Conservation (phyloP, 2,888 invertebrate genomes). For the Chesias legatella region DNA sequence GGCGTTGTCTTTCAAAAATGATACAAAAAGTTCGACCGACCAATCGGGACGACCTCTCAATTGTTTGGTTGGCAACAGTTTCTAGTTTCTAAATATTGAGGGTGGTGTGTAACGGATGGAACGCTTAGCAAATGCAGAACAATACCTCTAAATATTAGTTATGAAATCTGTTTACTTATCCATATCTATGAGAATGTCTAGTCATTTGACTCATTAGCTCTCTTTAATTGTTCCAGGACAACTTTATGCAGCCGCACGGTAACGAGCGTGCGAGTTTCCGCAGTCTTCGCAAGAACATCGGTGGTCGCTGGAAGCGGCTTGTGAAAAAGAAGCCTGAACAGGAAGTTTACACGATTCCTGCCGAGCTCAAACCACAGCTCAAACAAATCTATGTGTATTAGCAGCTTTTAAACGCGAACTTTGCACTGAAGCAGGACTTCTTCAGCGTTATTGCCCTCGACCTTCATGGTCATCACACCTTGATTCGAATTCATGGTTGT, state of each 20-base stretch:
- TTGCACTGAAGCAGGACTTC: conserved; percentile 66
- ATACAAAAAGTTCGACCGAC: conserved; percentile 25
- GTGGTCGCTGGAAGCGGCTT: conserved; percentile 91
- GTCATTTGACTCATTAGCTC: conserved; percentile 30
- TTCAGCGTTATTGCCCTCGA: conserved; percentile 64
- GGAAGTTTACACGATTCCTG: conserved; percentile 91
- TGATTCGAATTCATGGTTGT: conserved; percentile 63
- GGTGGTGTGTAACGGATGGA: conserved; percentile 58
- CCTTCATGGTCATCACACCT: too few relatives aligned
- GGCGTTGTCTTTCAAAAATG: conserved; percentile 20
- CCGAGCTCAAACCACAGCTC: conserved; percentile 91
- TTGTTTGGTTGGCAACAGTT: conserved; percentile 49
- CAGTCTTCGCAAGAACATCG: conserved; percentile 91
- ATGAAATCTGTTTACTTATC: too few relatives aligned
- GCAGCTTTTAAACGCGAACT: conserved; percentile 39
- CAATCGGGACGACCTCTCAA: conserved; percentile 45
- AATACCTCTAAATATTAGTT: too few relatives aligned
- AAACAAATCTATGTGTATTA: conserved; percentile 94
- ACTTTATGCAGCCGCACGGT: conserved; percentile 85
- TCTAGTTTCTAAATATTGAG: conserved; percentile 53
- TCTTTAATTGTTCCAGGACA: conserved; percentile 83
- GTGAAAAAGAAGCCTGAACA: conserved; percentile 91
- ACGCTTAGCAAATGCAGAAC: conserved; percentile 44
- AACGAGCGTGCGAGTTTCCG: conserved; percentile 89
- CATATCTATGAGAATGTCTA: too few relatives aligned